A percentile compares a stretch with the other conserved stretches of the same genome.
phyloP scores from a whole-genome alignment of 2,888 invertebrate species.

The Cenopis cana region DNA sequence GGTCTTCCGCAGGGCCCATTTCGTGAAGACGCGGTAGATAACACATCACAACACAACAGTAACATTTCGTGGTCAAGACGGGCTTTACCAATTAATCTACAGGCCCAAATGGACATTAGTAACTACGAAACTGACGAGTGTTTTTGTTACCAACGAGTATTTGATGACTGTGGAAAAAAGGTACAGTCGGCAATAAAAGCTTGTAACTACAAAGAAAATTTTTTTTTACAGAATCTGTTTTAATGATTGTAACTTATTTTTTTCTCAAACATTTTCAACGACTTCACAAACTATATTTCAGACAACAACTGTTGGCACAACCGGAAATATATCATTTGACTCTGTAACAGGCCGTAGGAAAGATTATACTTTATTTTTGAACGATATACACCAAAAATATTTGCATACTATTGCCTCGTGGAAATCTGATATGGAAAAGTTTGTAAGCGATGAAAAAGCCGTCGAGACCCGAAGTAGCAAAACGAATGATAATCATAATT shows the following conservation, averaged over 20 bases:
- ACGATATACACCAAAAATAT: slow-evolving; percentile 77
- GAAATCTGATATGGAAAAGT: slow-evolving; percentile 77
- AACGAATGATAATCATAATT: slow-evolving; percentile 86
- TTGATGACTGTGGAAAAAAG: too few relatives aligned
- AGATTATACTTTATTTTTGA: slow-evolving; percentile 88
- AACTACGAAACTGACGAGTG: too few relatives aligned
- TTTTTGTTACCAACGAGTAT: too few relatives aligned
- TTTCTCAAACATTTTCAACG: not conserved
- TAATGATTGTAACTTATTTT: not conserved
- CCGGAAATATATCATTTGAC: slow-evolving; percentile 89
- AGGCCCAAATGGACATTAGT: too few relatives aligned
- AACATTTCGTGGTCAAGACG: too few relatives aligned
- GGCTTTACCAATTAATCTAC: too few relatives aligned
- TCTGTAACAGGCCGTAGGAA: slow-evolving; percentile 86
- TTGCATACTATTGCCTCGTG: slow-evolving; percentile 66
- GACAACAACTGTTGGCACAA: slow-evolving; percentile 88
- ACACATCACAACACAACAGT: too few relatives aligned
- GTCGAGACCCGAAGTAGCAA: slow-evolving; percentile 77
- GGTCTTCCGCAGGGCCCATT: too few relatives aligned
- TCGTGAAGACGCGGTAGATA: too few relatives aligned
- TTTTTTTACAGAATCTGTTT: too few relatives aligned
- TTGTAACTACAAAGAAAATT: too few relatives aligned
- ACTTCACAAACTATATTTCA: slow-evolving; percentile 62
- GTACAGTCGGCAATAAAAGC: too few relatives aligned
- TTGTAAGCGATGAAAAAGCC: slow-evolving; percentile 81